Evolutionary conservation across 2,888 invertebrate genomes (phyloP).

Genomic region (Agrotis puta): DNA sequence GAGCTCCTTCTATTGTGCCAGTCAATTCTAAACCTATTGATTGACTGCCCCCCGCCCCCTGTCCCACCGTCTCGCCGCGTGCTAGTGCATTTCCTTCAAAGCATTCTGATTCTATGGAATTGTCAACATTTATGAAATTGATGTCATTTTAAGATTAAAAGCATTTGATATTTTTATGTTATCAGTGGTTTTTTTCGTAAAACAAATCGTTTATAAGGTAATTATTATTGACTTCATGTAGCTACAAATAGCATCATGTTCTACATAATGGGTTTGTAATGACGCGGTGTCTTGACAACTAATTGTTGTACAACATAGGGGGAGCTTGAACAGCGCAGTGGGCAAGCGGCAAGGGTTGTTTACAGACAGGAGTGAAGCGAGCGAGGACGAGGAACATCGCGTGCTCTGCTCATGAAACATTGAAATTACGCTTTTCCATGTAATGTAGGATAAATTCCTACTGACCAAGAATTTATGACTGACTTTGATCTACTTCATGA

Average conservation of each 20-base stretch:
- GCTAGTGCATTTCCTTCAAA: conserved; percentile 79
- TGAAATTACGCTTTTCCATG: conserved; percentile 76
- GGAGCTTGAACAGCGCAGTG: conserved; percentile 57
- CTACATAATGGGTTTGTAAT: conserved; percentile 37
- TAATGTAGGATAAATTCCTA: conserved; percentile 58
- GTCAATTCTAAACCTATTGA: conserved; percentile 80
- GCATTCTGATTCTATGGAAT: conserved; percentile 59
- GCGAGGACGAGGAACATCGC: conserved; percentile 80
- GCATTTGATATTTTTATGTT: neutral
- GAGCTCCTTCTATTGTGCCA: conserved; percentile 71
- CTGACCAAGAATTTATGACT: conserved; percentile 34
- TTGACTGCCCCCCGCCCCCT: conserved; percentile 76
- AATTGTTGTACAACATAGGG: conserved; percentile 58
- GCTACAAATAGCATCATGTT: conserved; percentile 8
- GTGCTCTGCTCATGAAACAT: conserved; percentile 72
- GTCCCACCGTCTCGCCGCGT: conserved; percentile 63
- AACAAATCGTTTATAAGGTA: conserved; percentile 7
- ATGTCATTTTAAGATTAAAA: conserved; percentile 7
- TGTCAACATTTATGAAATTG: conserved; percentile 42
- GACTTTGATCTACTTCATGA: conserved; percentile 19
- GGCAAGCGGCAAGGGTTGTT: conserved; percentile 71
- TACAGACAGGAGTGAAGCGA: conserved; percentile 73
- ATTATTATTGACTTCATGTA: conserved; percentile 16
- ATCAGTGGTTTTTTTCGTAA: conserved; percentile 9
- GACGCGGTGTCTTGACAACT: conserved; percentile 30